Conservation (phyloP, 1,140 invertebrate species). For the Stegodyphus dumicola region DNA sequence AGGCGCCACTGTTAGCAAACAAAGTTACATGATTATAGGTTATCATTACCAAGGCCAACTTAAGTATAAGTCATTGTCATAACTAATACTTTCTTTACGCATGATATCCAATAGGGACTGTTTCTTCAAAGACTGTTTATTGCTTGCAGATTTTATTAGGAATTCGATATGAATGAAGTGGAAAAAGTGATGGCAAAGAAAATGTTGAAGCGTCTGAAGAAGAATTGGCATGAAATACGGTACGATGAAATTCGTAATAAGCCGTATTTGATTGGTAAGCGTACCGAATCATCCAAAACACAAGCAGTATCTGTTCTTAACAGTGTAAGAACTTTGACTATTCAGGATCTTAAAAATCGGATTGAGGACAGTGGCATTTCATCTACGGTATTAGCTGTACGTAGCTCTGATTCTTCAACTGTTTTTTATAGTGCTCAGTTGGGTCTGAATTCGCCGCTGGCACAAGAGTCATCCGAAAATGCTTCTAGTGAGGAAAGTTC, state of each 20-base stretch:
- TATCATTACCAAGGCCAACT: too few species aligned
- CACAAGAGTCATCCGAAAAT: background rate
- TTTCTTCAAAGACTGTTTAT: too few species aligned
- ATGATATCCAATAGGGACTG: too few species aligned
- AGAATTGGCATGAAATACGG: background rate
- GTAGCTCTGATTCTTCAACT: conserved; percentile 13
- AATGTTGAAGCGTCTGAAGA: background rate
- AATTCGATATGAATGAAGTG: background rate
- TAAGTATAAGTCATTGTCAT: too few species aligned
- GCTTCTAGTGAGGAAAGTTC: background rate
- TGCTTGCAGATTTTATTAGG: too few species aligned
- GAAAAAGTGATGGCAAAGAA: conserved; percentile 14
- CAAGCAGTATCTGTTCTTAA: background rate
- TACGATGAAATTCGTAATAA: conserved; percentile 36
- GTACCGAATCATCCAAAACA: background rate
- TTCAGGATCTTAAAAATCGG: conserved; percentile 17
- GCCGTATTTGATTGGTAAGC: conserved; percentile 34
- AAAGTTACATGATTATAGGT: too few species aligned
- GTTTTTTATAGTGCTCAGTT: conserved; percentile 34
- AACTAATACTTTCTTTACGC: too few species aligned
- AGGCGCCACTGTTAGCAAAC: too few species aligned
- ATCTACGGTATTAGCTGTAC: conserved; percentile 1
- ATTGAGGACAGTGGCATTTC: background rate
- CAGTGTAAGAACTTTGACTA: background rate
- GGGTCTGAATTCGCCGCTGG: conserved; percentile 12